Percentiles rank a stretch among this genome's conserved stretches.
Conservation (phyloP, 2,888 invertebrate species). For the Cantharis rufa region DNA sequence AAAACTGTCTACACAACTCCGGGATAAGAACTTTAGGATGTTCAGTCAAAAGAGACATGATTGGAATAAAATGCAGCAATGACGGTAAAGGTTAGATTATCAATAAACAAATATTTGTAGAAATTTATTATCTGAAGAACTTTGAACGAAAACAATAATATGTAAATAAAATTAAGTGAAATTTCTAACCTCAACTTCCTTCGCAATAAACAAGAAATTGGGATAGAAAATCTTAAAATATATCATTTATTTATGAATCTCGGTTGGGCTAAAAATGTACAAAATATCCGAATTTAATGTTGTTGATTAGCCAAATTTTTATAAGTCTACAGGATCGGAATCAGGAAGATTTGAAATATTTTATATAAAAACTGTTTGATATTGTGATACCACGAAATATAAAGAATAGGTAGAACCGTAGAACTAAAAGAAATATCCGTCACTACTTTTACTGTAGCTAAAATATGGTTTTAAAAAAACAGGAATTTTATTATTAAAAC, state of each 20-base stretch:
- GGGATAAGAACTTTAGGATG: conserved; percentile 87
- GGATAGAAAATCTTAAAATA: background rate
- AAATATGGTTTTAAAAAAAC: background rate
- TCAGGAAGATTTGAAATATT: background rate
- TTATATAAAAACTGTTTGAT: too few species aligned
- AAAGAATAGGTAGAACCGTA: too few species aligned
- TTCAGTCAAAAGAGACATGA: conserved; percentile 35
- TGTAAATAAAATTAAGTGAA: background rate
- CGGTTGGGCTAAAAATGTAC: background rate
- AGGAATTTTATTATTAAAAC: background rate
- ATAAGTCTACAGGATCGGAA: background rate
- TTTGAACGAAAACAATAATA: background rate
- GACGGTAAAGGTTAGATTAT: background rate
- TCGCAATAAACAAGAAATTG: background rate
- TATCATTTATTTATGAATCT: background rate
- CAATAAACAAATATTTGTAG: background rate
- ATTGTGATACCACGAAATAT: too few species aligned
- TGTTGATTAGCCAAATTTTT: background rate
- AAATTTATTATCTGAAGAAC: background rate
- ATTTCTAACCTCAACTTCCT: background rate
- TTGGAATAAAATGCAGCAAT: background rate
- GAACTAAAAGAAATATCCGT: too few species aligned
- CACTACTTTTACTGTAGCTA: too few species aligned
- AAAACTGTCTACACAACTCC: conserved; percentile 87
- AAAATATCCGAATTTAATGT: too few species aligned